Conservation (phyloP, 2,797 vertebrate species). For the Hydrophis major region DNA sequence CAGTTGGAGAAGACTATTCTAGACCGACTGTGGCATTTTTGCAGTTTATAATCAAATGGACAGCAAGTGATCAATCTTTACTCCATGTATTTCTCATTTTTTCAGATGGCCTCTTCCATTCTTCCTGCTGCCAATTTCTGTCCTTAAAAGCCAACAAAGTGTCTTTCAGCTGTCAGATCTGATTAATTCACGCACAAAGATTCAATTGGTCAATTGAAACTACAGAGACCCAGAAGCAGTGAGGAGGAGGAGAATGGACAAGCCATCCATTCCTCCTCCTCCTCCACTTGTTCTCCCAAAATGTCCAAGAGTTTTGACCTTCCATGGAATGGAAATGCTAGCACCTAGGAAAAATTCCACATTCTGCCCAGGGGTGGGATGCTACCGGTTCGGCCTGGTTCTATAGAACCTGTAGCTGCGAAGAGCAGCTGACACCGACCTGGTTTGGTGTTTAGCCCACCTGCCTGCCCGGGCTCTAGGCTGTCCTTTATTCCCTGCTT, state of each 20-base stretch:
- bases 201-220: slow-evolving; percentile 14
- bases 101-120: background rate
- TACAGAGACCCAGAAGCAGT: slow-evolving; percentile 1
- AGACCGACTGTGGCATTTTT: background rate
- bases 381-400: no score
- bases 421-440: no score
- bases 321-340: background rate
- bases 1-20: background rate
- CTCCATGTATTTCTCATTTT: background rate
- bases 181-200: slow-evolving; percentile 55
- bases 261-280: background rate
- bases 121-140: slow-evolving; percentile 2
- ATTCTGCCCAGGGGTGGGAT: background rate
- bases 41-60: background rate
- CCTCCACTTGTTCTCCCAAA: background rate
- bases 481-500: no score
- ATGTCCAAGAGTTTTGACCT: slow-evolving; percentile 5
- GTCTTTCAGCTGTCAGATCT: slow-evolving; percentile 64
- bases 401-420: no score
- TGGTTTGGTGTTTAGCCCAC: no score
- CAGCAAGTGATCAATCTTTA: background rate
- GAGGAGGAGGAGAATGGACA: background rate
- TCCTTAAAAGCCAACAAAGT: slow-evolving; percentile 35
- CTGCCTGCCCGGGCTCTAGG: no score
- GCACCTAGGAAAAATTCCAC: background rate